Percentiles rank a stretch among this genome's conserved stretches.
Evolutionary conservation across 2,797 vertebrate species (phyloP).

Genomic region (Poeciliopsis turneri): DNA sequence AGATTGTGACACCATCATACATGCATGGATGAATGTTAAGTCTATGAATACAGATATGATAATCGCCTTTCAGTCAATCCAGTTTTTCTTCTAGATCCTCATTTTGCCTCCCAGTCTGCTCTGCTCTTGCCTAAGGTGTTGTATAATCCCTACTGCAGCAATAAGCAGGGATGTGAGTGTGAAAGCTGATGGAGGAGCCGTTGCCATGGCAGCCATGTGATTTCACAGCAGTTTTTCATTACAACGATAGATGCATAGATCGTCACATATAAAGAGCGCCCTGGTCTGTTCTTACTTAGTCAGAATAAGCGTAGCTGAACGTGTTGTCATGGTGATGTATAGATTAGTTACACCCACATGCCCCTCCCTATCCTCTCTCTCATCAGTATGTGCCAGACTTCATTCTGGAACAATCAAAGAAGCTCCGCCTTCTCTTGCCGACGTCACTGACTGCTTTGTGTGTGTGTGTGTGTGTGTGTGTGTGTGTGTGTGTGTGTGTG

Average conservation of each 20-base stretch:
- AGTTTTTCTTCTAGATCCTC: background rate
- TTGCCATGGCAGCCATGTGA: constrained; percentile 57
- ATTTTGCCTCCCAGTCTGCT: constrained; percentile 11
- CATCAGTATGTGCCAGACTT: background rate
- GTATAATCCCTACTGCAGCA: constrained; percentile 46
- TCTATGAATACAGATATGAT: background rate
- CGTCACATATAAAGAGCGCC: background rate
- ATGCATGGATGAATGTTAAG: background rate
- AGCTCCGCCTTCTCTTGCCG: background rate
- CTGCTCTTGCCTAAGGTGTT: constrained; percentile 30
- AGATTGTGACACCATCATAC: background rate
- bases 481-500: constrained; percentile 20
- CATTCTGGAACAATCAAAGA: constrained; percentile 25
- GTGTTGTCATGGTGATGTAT: constrained; percentile 49
- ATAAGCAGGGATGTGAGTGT: constrained; percentile 14
- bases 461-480: background rate
- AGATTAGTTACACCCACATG: constrained; percentile 47
- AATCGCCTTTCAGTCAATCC: background rate
- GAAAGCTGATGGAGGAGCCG: constrained; percentile 20
- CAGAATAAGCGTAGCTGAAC: constrained; percentile 22
- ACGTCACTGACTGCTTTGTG: background rate
- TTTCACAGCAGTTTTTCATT: constrained; percentile 14
- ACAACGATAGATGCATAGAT: constrained; percentile 7
- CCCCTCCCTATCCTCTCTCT: background rate
- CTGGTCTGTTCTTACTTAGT: constrained; percentile 24